Base-by-base conservation (phyloP, 2,797 vertebrate species). In the Holocentrus rufus region DNA sequence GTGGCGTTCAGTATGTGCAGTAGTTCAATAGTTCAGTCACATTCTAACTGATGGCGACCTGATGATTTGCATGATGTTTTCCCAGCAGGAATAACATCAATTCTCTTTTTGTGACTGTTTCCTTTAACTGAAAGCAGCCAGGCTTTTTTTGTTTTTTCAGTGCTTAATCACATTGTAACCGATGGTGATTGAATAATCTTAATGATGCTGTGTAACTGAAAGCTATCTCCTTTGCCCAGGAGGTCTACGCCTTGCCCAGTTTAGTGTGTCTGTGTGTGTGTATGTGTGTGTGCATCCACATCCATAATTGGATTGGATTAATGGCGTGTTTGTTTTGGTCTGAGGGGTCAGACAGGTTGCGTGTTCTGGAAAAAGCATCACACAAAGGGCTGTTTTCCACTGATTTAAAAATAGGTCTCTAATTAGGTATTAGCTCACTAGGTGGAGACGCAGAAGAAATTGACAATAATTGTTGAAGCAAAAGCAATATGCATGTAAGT, bases 241-340 rank as follows among this genome's bases (percentile, higher is more conserved):
- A 53, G 47, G 47, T 74, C 31, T 49, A 18, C 25, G 55, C 34
- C 3, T 27, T 31, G 23, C 59, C 30, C 23, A 39, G 11, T 69
- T 27, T 56, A 36, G 30, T 71, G 56, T 49, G 63, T 57, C 25
- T 36, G 30, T 52, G 9, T 55, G 15, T 31, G 42, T 27, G 25
- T 27, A 4, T 27, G 25, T 27, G 30, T 52, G 9, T 55, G 15
- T 31, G 42, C 6, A 56, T 69, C 23, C 1, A 42, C 49, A 60
- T 64, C 56, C 30, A 23, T 72, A 56, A 27, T 42, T 79, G 20
- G 20, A 60, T 47, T 57, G 47, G 27, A 55, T 74, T 65, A 49
- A 72, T 71, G 50, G 59, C 27, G 66, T 72, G 42, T 60, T 55
- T 72, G 56, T 72, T 78, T 79, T 77, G 52, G 22, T 75, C 34